Base-by-base conservation (phyloP, 2,113 vertebrate genomes). In the Chinchilla lanigera region DNA sequence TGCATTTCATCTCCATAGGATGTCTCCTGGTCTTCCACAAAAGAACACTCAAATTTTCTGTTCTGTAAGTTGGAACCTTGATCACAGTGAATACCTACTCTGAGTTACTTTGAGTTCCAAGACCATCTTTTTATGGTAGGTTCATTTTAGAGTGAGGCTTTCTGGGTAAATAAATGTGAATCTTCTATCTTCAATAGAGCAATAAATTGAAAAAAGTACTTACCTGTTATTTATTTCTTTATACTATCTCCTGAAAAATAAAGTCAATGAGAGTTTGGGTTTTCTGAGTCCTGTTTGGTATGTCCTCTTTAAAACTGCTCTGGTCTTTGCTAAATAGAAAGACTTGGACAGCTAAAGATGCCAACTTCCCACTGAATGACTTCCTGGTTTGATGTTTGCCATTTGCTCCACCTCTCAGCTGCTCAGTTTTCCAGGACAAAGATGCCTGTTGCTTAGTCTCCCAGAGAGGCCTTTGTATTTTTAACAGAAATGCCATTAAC, bases 351-450 rank as follows among this genome's bases (percentile, higher is more conserved):
- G 11, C 41, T 28, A 14, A 90, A 71, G 9, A 52, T 9, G 1
- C 0, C 47, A 38, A 22, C 33, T 94, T 94, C 41, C 60, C 11
- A 20, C 44, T 17, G 38, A 71, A 17, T 73, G 61, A 30, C 44
- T 81, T 93, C 38, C 75, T 77, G 30, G 61, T 8, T 24, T 60
- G 65, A 44, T 33, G 60, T n/a, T 44, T 75, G 73, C 11, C 63
- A n/a, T 94, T 86, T 28, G 35, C 17, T 60, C 86, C 8, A 50
- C 33, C 56, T 38, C 5, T 85, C 24, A 56, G 71, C 35, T n/a
- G 67, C 38, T 95, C 97, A 75, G 22, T 47, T 84, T 93, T 97
- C 86, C 28, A 38, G 84, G 67, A 65, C 82, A 80, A 96, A 96
- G 69, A 33, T 22, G 2, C 20, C 22, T 95, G 86, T 77, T 52